These are phyloP conservation scores for Liasis olivaceus DNA, from an alignment of 2,797 vertebrate genomes.

Conservation along the genomic window DNA sequence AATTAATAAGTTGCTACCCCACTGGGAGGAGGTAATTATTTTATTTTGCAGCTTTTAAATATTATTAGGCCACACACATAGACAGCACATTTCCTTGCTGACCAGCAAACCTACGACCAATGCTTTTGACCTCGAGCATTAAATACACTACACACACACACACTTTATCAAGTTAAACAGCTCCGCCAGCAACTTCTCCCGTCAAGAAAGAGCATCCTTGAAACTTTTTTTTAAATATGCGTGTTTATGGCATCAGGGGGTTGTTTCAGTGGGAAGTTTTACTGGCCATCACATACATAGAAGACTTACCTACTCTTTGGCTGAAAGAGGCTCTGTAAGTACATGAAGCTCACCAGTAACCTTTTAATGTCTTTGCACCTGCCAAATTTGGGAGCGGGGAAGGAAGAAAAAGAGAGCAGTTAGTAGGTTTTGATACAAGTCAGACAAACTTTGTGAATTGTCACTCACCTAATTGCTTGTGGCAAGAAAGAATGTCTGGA, in stretches of 20 bases:
- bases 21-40: too few relatives aligned
- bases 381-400: constrained; percentile 15
- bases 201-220: background rate
- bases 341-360: constrained; percentile 96
- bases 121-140: too few relatives aligned
- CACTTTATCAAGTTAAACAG: background rate
- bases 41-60: background rate
- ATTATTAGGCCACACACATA: too few relatives aligned
- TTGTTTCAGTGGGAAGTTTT: background rate
- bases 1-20: too few relatives aligned
- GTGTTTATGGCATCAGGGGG: background rate
- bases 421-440: background rate
- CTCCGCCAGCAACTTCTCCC: background rate
- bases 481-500: background rate
- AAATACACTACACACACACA: too few relatives aligned
- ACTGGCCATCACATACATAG: too few relatives aligned
- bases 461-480: background rate
- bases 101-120: too few relatives aligned
- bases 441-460: too few relatives aligned
- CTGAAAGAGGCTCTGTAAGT: constrained; percentile 94
- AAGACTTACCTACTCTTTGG: constrained; percentile 90
- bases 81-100: too few relatives aligned
- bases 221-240: background rate
- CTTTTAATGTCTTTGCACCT: constrained; percentile 97
- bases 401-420: background rate